Evolutionary conservation across 2,888 invertebrate genomes (phyloP).

Genomic region (Apamea anceps): DNA sequence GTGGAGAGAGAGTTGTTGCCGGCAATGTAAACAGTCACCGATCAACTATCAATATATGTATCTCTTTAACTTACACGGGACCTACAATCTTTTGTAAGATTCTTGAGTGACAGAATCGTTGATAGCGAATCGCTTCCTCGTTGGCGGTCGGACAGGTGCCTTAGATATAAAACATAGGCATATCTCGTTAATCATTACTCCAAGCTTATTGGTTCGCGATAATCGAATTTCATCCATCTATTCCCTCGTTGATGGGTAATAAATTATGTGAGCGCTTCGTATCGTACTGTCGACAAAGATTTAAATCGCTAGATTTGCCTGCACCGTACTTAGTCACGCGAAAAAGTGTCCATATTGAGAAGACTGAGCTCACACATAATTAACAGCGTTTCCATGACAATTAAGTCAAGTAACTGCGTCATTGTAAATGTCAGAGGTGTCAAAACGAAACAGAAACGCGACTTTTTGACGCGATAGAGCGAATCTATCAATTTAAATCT

Average conservation of each 20-base stretch:
- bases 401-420: background rate
- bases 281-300: slow-evolving; percentile 36
- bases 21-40: background rate
- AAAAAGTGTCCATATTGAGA: background rate
- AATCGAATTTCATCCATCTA: slow-evolving; percentile 55
- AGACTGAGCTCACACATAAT: background rate
- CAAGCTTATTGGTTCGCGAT: slow-evolving; percentile 25
- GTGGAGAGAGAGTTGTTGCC: background rate
- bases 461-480: too few species aligned
- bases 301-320: background rate
- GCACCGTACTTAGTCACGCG: too few species aligned
- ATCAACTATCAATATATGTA: background rate
- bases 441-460: background rate
- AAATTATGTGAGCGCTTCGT: slow-evolving; percentile 53
- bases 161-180: background rate
- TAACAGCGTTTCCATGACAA: background rate
- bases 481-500: background rate
- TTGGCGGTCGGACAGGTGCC: background rate
- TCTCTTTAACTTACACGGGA: background rate
- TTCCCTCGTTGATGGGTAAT: slow-evolving; percentile 41
- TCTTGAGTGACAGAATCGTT: background rate
- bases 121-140: too few species aligned
- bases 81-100: background rate
- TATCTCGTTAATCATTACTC: slow-evolving; percentile 33
- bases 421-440: background rate